These are phyloP conservation scores for Notechis scutatus DNA, from an alignment of 2,113 vertebrate species.

Conservation along the genomic window DNA sequence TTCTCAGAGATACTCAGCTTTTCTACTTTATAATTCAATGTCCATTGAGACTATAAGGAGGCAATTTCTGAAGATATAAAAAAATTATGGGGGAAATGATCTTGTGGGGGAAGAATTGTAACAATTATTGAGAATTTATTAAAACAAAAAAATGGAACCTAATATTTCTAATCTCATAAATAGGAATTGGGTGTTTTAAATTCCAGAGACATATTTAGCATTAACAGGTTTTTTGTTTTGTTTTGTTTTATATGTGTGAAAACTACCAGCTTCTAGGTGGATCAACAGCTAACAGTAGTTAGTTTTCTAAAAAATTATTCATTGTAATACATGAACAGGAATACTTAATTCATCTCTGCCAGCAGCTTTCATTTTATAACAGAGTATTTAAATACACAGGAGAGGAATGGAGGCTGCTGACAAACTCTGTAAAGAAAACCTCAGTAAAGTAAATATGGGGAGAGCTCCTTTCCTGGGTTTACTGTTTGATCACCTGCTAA, in stretches of 20 bases:
- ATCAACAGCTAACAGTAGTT: neutral
- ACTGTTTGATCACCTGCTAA: neutral
- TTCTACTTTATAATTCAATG: conserved; percentile 16
- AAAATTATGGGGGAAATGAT: neutral
- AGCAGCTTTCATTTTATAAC: neutral
- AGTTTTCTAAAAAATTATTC: neutral
- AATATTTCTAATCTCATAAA: neutral
- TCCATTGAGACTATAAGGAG: neutral
- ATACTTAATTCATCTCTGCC: neutral
- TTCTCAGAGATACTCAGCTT: neutral
- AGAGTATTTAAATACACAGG: conserved; percentile 16
- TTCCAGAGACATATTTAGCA: neutral
- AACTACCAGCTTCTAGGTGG: neutral
- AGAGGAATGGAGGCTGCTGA: neutral
- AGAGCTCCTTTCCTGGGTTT: neutral
- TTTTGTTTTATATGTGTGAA: neutral
- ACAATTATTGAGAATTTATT: neutral
- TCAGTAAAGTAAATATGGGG: neutral
- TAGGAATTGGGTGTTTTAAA: neutral
- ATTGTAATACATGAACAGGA: neutral
- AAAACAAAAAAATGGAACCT: neutral
- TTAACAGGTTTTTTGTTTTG: neutral
- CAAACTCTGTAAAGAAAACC: neutral
- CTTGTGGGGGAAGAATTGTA: neutral
- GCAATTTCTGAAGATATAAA: neutral